Base-by-base conservation (phyloP, 1,140 invertebrate species). In the Camponotus pennsylvanicus region DNA sequence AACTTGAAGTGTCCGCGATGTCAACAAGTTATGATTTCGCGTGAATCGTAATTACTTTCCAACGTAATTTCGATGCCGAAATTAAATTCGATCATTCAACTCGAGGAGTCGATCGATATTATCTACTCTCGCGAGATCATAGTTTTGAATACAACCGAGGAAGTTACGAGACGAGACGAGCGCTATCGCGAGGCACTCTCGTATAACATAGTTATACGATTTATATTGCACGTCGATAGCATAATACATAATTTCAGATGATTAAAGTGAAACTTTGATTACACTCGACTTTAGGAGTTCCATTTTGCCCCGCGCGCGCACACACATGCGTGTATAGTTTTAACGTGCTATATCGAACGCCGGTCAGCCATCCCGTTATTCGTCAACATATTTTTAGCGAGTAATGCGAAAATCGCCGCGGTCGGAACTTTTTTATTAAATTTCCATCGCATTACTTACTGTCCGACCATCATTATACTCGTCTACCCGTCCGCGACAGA, bases 391-490 rank as follows among this genome's bases (percentile, higher is more conserved):
- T 49, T 75, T 86, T 75, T 15, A 27, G 27, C 15, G 5, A 49
- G 40, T 40, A 88, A 80, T 45, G 66, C 52, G 32, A 64, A 59
- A 85, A 66, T 75, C 21, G 8, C 18, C 40, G 32, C n/a, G 42
- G 49, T 37, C 5, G 70, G 27, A 89, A 79, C 40, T 80, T 86
- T 78, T 76, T 75, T 70, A 79, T 90, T 88, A 21, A 73, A 87
- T 76, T 85, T 70, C 75, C 59, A 49, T 55, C 66, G 52, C 63
- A 78, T 77, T 67, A 67, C 64, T 42, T 52, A 27, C 45, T 78
- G 71, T 63, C 86, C 80, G 70, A 90, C 86, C 80, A 78, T 90
- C 86, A 89, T 89, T 89, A 85, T 85, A 84, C 49, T 64, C 77
- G 88, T 85, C 89, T 88, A 40, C 69, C 76, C 63, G 70, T 49